Conservation (phyloP, 1,140 invertebrate species). For the Hylyphantes graminicola region DNA sequence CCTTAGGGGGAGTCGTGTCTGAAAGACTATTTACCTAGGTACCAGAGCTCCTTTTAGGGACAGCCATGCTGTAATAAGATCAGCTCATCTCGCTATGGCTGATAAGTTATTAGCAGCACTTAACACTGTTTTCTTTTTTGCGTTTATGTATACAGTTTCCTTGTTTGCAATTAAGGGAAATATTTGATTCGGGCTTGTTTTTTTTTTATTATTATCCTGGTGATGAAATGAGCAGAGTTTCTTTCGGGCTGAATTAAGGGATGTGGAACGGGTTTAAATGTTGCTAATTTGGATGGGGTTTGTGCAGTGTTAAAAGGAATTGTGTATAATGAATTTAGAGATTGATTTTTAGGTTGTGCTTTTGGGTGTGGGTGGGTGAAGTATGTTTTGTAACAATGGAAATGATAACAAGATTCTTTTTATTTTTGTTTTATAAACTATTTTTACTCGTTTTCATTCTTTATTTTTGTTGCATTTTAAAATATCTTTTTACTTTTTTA, state of each 20-base stretch:
- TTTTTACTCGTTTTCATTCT: too few relatives aligned
- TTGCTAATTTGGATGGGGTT: constrained; percentile 7
- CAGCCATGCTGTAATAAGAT: constrained; percentile 40
- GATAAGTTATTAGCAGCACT: constrained; percentile 53
- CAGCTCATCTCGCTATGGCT: constrained; percentile 29
- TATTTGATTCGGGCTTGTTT: constrained; percentile 3
- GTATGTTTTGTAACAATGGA: too few relatives aligned
- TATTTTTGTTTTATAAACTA: too few relatives aligned
- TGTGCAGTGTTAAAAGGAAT: too few relatives aligned
- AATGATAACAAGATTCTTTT: too few relatives aligned
- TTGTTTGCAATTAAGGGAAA: constrained; percentile 22
- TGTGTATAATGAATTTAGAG: too few relatives aligned
- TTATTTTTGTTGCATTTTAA: too few relatives aligned
- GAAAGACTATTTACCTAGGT: constrained; percentile 44
- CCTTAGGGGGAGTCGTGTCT: constrained; percentile 15
- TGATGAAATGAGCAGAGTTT: constrained; percentile 9
- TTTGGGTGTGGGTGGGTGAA: too few relatives aligned
- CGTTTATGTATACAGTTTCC: not conserved
- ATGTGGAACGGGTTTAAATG: constrained; percentile 23
- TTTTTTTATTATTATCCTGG: constrained; percentile 9
- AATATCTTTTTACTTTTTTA: too few relatives aligned
- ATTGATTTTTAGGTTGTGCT: too few relatives aligned
- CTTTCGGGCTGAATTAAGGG: constrained; percentile 28
- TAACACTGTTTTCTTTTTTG: constrained; percentile 18
- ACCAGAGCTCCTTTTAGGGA: constrained; percentile 10